Evolutionary conservation across 1,140 invertebrate species (phyloP), one percentile per base, ranked within the genome.

Genomic region (Drosophila tristis): DNA sequence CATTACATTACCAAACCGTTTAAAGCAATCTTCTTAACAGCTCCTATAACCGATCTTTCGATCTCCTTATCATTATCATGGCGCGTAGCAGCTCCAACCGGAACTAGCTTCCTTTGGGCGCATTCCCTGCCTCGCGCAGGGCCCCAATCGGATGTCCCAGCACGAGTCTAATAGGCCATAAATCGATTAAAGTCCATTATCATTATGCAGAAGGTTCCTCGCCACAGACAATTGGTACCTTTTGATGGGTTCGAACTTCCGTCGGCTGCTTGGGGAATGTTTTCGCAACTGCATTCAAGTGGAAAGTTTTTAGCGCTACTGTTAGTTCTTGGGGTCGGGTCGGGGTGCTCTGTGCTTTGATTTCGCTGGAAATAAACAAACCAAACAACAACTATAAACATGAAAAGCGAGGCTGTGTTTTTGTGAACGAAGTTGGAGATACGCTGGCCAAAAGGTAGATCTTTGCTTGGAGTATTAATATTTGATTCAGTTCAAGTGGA

Each of bases 271-370:
- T 35, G 2, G 7, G 35, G 31, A 26, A 35, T 39, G 35, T 39
- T 39, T 39, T 39, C 4, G 35, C 35, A 39, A 39, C 11, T 64
- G 67, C 80, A 74, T 50, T 86, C 66, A 65, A 59, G 80, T 77
- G 73, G 56, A 85, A 75, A 68, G 4, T 5, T 64, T 58, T 75
- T 64, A 25, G 43, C 26, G 75, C 71, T 87, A 89, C 84, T 76
- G 78, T 89, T 79, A 82, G 45, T 56, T 67, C 56, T 47, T 61
- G 67, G 57, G 51, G 51, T 26, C 29, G 79, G 53, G 2, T 2
- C 23, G 0, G 16, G 74, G 65, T 82, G 78, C 67, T 72, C 51
- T 72, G 76, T 89, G 82, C 75, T 75, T 78, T 89, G 82, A 87
- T 86, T 87, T 86, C 64, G 70, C 64, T 78, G 68, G 59, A 85